Conservation (phyloP, 2,797 vertebrate species). For the Gambusia yucatana region DNA sequence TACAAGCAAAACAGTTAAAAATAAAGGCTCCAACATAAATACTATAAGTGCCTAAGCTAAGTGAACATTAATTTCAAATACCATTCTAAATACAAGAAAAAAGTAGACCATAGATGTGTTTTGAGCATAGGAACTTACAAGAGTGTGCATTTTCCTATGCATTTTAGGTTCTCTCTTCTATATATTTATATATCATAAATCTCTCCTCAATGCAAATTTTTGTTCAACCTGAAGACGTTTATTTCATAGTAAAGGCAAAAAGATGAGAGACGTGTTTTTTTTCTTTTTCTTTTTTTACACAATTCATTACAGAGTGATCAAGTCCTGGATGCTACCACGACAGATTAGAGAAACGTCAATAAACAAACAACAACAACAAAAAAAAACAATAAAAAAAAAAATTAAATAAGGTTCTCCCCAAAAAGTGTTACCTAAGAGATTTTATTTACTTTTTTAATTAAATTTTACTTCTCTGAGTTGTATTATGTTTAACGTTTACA, state of each 20-base stretch:
- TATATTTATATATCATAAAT: conserved; percentile 90
- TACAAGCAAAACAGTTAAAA: conserved; percentile 99
- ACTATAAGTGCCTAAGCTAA: conserved; percentile 99
- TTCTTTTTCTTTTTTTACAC: conserved; percentile 19
- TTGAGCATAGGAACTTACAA: conserved; percentile 98
- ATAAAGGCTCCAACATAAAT: conserved; percentile 99
- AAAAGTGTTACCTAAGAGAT: conserved; percentile 85
- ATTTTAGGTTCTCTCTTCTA: conserved; percentile 90
- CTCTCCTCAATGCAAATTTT: conserved; percentile 91
- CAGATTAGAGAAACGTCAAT: conserved; percentile 82
- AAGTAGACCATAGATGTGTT: conserved; percentile 94
- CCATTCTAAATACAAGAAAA: conserved; percentile 99
- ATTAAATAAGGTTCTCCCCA: conserved; percentile 92
- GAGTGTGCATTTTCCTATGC: conserved; percentile 98
- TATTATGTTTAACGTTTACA: conserved; percentile 87
- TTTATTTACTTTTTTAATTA: conserved; percentile 80
- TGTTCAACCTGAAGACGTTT: conserved; percentile 95
- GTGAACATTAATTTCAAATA: conserved; percentile 99
- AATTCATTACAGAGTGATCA: conserved; percentile 85
- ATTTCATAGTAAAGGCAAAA: conserved; percentile 94
- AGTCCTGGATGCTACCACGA: conserved; percentile 91
- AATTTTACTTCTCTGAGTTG: conserved; percentile 87
- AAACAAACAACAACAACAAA: conserved; percentile 42
- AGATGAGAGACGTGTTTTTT: conserved; percentile 83
- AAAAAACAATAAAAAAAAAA: conserved; percentile 45